Conservation (phyloP, 1,140 invertebrate genomes). For the Carcinoscorpius rotundicauda region DNA sequence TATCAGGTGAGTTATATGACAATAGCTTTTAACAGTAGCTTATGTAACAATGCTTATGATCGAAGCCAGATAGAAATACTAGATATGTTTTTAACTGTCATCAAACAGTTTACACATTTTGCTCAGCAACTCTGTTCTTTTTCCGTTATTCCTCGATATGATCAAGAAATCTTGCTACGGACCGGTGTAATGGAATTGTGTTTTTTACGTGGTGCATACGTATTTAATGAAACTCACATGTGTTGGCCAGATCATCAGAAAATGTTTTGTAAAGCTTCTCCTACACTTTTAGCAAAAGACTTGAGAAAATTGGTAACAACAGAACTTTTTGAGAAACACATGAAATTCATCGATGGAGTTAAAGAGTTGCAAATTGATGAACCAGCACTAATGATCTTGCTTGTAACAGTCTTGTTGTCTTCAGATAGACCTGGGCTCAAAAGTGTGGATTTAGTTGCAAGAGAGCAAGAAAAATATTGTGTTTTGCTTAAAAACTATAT, state of each 20-base stretch:
- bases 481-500: constrained; percentile 37
- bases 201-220: constrained; percentile 33
- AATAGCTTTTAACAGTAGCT: not conserved
- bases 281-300: constrained; percentile 18
- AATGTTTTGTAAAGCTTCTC: not conserved
- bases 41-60: constrained; percentile 1
- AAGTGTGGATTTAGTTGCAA: constrained; percentile 27
- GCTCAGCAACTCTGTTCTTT: constrained; percentile 29
- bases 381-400: constrained; percentile 36
- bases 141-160: constrained; percentile 31
- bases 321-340: constrained; percentile 38
- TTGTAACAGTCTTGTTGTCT: constrained; percentile 38
- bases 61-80: constrained; percentile 10
- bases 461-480: constrained; percentile 38
- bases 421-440: constrained; percentile 35
- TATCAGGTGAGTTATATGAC: not conserved
- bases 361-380: constrained; percentile 37
- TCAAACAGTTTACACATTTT: constrained; percentile 27
- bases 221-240: constrained; percentile 23
- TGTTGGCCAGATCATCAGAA: constrained; percentile 11
- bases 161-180: constrained; percentile 37
- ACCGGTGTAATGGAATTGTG: constrained; percentile 39
- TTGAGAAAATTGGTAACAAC: constrained; percentile 24
- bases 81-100: constrained; percentile 27
- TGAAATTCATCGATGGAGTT: constrained; percentile 34